Evolutionary conservation across 2,888 invertebrate genomes (phyloP).

Genomic region (Phanerotoma sp.): DNA sequence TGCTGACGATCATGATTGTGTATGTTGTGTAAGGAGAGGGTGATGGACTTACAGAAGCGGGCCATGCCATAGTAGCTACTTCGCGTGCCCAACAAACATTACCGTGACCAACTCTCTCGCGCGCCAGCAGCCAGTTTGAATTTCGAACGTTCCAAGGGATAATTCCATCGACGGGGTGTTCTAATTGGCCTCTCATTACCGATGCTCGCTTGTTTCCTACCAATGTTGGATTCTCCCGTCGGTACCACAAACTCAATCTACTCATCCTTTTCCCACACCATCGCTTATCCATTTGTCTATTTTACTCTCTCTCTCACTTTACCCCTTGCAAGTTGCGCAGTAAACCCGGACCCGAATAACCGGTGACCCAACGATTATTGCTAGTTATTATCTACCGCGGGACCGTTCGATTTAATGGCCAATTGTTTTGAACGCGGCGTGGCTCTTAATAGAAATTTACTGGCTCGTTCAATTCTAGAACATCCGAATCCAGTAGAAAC

Average conservation of each 20-base stretch:
- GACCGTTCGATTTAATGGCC: conserved; percentile 55
- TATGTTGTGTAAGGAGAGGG: conserved; percentile 4
- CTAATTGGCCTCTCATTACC: conserved; percentile 57
- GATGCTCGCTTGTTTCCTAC: conserved; percentile 54
- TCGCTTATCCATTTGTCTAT: conserved; percentile 3
- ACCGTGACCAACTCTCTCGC: conserved; percentile 38
- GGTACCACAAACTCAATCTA: neutral
- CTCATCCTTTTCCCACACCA: neutral
- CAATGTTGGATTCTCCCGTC: conserved; percentile 17
- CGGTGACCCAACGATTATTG: conserved; percentile 49
- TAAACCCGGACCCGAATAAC: conserved; percentile 36
- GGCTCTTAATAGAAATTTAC: conserved; percentile 55
- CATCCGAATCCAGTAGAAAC: neutral
- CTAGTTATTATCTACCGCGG: conserved; percentile 55
- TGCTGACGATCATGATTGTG: neutral
- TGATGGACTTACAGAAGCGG: conserved; percentile 16
- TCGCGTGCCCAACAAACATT: conserved; percentile 38
- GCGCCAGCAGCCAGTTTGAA: conserved; percentile 54
- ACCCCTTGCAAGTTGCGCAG: conserved; percentile 15
- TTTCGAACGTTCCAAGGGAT: conserved; percentile 53
- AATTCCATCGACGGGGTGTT: conserved; percentile 56
- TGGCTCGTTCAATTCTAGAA: conserved; percentile 24
- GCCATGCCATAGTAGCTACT: conserved; percentile 28
- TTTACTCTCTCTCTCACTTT: conserved; percentile 18
- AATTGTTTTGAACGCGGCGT: conserved; percentile 52